Evolutionary conservation across 2,113 vertebrate genomes (phyloP).

Genomic region (Heloderma charlesbogerti): DNA sequence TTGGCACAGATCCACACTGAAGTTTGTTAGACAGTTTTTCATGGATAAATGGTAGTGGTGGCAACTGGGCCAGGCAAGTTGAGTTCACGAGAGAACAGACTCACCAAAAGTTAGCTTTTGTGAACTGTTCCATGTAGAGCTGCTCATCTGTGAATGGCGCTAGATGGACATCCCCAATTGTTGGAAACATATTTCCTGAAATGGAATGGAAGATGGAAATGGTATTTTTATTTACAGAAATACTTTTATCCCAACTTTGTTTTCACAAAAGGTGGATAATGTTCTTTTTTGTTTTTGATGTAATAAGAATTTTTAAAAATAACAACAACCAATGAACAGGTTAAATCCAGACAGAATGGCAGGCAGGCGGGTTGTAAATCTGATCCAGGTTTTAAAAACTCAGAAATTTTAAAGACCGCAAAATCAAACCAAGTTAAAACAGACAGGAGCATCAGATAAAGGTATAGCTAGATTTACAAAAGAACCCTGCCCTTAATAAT

Average conservation of each 20-base stretch:
- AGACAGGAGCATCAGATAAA: neutral
- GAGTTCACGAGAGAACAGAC: neutral
- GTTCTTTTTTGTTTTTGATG: neutral
- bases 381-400: neutral
- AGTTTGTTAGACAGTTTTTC: neutral
- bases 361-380: neutral
- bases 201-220: neutral
- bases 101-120: conserved; percentile 98
- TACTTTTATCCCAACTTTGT: neutral
- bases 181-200: conserved; percentile 96
- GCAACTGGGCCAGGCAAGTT: neutral
- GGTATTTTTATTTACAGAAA: neutral
- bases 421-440: neutral
- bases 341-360: neutral
- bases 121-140: conserved; percentile 99
- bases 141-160: conserved; percentile 97
- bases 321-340: neutral
- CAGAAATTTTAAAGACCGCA: neutral
- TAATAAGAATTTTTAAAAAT: neutral
- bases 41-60: neutral
- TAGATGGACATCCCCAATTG: conserved; percentile 94
- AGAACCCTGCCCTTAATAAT: neutral
- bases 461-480: neutral
- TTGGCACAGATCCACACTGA: neutral
- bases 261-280: neutral